Percentiles rank a stretch among this genome's conserved stretches.
Evolutionary conservation across 2,888 invertebrate species (phyloP).

Genomic region (Geotrupes spiniger): DNA sequence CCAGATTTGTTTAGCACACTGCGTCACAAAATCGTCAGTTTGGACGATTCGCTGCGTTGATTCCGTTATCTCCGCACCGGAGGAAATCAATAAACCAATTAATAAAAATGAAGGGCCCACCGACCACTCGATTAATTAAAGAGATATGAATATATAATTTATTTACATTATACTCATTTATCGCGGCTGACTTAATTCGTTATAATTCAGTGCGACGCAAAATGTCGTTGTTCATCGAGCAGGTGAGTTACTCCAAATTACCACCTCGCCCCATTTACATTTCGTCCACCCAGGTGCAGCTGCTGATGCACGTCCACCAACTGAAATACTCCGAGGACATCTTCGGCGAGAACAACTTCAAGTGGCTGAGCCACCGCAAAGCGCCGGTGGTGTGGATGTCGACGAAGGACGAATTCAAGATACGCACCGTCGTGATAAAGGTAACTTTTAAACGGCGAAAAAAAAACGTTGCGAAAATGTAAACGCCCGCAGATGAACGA

Average conservation of each 20-base stretch:
- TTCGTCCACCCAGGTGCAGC: slow-evolving; percentile 34
- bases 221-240: slow-evolving; percentile 14
- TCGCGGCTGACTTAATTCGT: neutral
- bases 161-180: slow-evolving; percentile 5
- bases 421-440: slow-evolving; percentile 36
- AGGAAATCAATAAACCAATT: no score
- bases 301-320: slow-evolving; percentile 42
- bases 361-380: slow-evolving; percentile 40
- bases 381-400: slow-evolving; percentile 36
- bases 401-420: slow-evolving; percentile 38
- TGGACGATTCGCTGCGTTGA: no score
- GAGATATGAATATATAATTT: slow-evolving; percentile 14
- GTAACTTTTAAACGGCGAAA: slow-evolving; percentile 33
- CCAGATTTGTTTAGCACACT: no score
- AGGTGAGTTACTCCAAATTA: slow-evolving; percentile 11
- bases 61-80: no score
- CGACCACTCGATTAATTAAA: slow-evolving; percentile 12
- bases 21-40: no score
- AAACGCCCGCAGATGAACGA: slow-evolving; percentile 37
- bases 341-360: slow-evolving; percentile 37
- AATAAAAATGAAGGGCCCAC: no score
- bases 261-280: neutral
- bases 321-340: slow-evolving; percentile 34
- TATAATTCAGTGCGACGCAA: no score
- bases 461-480: no score